These are phyloP conservation scores for Myopa tessellatipennis DNA, from an alignment of 2,888 invertebrate genomes.

Conservation along the genomic window DNA sequence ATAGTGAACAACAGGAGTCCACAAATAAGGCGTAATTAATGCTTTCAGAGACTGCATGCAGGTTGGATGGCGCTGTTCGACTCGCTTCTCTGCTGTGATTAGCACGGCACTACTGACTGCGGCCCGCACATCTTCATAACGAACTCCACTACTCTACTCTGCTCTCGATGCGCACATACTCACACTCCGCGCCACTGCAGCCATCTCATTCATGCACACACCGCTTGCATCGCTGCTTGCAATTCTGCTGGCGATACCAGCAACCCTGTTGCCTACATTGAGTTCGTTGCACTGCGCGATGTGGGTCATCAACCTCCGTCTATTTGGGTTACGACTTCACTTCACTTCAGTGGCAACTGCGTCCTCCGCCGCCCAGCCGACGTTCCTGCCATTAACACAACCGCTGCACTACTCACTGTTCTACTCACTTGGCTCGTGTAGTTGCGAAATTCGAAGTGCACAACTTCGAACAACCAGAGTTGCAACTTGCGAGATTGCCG, in stretches of 20 bases:
- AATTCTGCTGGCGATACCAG: constrained; percentile 6
- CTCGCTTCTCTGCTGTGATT: too few species aligned
- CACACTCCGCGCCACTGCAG: background rate
- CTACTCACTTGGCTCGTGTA: too few species aligned
- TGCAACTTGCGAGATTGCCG: background rate
- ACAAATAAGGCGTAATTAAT: too few species aligned
- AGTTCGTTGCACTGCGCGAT: constrained; percentile 67
- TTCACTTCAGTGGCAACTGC: constrained; percentile 27
- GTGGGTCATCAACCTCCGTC: constrained; percentile 67
- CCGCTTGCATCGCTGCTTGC: background rate
- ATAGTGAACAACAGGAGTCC: too few species aligned
- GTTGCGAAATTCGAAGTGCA: too few species aligned
- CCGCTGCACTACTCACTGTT: too few species aligned
- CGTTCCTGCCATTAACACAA: constrained; percentile 14
- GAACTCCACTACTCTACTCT: too few species aligned
- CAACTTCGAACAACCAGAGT: too few species aligned
- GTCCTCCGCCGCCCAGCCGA: background rate
- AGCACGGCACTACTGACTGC: too few species aligned
- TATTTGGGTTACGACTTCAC: constrained; percentile 63
- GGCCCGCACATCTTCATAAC: too few species aligned
- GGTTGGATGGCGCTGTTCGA: too few species aligned
- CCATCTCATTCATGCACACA: background rate
- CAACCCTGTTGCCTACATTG: constrained; percentile 49
- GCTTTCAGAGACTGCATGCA: too few species aligned
- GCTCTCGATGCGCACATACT: background rate